Evolutionary conservation across 2,797 vertebrate genomes (phyloP), one percentile per base, ranked within the genome.

Genomic region (Tinamus major): DNA sequence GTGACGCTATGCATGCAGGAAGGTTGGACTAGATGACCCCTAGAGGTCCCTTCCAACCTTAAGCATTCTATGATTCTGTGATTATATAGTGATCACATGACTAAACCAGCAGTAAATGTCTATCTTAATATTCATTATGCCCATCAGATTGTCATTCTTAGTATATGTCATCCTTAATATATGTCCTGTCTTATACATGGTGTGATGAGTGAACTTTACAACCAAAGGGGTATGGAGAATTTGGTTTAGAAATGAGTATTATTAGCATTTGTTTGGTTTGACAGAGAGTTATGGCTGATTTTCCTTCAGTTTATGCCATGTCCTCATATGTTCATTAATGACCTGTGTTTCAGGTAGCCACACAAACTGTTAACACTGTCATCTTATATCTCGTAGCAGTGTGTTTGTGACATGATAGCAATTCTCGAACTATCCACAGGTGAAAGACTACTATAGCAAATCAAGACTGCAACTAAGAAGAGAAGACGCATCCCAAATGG

Each of bases 251-350:
- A 37, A 55, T 49, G 67, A 42, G 37, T 78, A 42, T 15, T 39
- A 23, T 1, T 51, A n/a, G 17, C n/a, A 26, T 53, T 83, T 10
- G 1, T 58, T 65, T 67, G 7, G 6, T 74, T 90, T 91, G 75
- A 15, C 23, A 58, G n/a, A 20, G 55, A 49, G 35, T 56, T 75
- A 2, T 13, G 7, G 42, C 58, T 84, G 24, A 13, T 87, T 79
- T 78, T 9, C 11, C 1, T 49, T 55, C 19, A 69, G 33, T 63
- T 88, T 13, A 11, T n/a, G 39, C 33, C 49, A 9, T 1, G 3
- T 72, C 24, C 9, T 79, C 67, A 3, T 24, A 11, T 3, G 0
- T 39, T 84, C 13, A n/a, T 3, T 1, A 46, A 26, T 24, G 33
- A 63, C 29, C 29, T 63, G 27, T 68, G 23, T 8, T 78, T 75